Conservation (phyloP, 2,113 vertebrate genomes). For the Microcebus lehilahytsara region DNA sequence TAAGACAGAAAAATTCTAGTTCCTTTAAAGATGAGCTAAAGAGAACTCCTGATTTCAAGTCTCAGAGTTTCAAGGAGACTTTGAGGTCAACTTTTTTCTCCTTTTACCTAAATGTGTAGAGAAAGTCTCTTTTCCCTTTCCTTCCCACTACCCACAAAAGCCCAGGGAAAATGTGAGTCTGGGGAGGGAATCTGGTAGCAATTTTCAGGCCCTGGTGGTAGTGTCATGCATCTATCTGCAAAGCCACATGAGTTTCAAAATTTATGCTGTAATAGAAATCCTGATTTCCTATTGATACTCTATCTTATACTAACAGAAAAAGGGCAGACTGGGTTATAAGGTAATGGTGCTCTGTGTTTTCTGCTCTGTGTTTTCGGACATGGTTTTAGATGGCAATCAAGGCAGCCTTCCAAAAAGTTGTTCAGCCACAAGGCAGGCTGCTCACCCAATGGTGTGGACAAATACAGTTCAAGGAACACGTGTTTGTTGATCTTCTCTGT, state of each 20-base stretch:
- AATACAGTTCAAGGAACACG: neutral
- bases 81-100: slow-evolving; percentile 31
- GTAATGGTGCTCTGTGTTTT: neutral
- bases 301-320: neutral
- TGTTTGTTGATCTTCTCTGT: neutral
- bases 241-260: neutral
- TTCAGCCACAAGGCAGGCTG: neutral
- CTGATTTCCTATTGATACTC: neutral
- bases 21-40: slow-evolving; percentile 34
- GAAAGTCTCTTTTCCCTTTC: neutral
- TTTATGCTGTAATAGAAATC: neutral
- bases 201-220: neutral
- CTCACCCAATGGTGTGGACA: too few relatives aligned
- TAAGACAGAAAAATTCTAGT: slow-evolving; percentile 56
- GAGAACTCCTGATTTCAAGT: slow-evolving; percentile 51
- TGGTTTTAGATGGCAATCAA: neutral
- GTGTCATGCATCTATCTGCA: neutral
- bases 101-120: neutral
- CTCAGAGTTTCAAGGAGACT: slow-evolving; percentile 58
- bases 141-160: too few relatives aligned
- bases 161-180: neutral
- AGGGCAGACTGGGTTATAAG: neutral
- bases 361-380: neutral
- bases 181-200: neutral
- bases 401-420: neutral